A percentile compares a stretch with the other conserved stretches of the same genome.
phyloP scores from a whole-genome alignment of 2,888 invertebrate species.

The Drepana falcataria region DNA sequence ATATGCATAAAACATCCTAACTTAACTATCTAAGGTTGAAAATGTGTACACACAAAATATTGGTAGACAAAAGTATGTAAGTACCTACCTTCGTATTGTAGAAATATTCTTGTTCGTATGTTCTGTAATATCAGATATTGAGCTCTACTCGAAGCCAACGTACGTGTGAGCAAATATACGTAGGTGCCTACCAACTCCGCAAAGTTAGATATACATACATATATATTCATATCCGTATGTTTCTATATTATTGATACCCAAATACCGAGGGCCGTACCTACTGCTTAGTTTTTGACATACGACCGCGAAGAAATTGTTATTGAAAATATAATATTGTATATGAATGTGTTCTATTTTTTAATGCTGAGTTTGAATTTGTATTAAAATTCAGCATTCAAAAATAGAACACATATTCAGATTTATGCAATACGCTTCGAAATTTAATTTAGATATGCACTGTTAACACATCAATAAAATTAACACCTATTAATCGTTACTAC shows the following conservation, averaged over 20 bases:
- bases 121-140: neutral
- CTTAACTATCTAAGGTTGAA: too few relatives aligned
- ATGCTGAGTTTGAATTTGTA: neutral
- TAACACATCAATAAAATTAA: constrained; percentile 5
- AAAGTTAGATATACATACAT: too few relatives aligned
- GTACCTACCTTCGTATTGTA: neutral
- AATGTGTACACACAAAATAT: too few relatives aligned
- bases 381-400: too few relatives aligned
- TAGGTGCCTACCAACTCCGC: constrained; percentile 13
- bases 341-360: too few relatives aligned
- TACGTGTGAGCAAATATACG: constrained; percentile 18
- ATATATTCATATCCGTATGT: constrained; percentile 45
- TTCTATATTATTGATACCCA: constrained; percentile 71
- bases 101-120: neutral
- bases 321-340: neutral
- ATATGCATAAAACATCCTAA: too few relatives aligned
- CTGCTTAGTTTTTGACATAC: constrained; percentile 61
- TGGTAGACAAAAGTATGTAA: neutral
- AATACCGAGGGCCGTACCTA: constrained; percentile 36
- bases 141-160: constrained; percentile 14
- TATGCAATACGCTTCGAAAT: neutral
- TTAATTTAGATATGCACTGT: constrained; percentile 2
- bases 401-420: too few relatives aligned
- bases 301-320: constrained; percentile 33
- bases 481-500: constrained; percentile 7